Percentiles rank a stretch among this genome's conserved stretches.
These are phyloP conservation scores for Apodemia duryi DNA, from an alignment of 2,888 invertebrate species.

Conservation along the genomic window DNA sequence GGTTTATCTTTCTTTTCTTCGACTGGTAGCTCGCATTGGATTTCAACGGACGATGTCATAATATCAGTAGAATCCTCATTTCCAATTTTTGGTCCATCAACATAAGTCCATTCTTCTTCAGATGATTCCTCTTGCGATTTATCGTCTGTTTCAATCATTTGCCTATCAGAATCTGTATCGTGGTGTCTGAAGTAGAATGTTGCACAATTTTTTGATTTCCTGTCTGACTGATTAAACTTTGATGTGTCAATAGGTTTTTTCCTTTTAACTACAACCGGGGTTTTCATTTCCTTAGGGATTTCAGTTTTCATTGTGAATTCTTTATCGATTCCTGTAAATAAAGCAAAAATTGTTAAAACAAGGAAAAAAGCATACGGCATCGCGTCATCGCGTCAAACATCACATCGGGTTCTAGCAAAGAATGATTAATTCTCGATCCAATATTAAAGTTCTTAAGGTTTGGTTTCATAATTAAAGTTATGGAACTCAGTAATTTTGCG, in stretches of 20 bases:
- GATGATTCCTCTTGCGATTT: constrained; percentile 71
- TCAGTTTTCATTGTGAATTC: constrained; percentile 45
- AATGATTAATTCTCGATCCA: too few relatives aligned
- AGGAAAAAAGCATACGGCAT: too few relatives aligned
- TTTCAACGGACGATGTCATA: constrained; percentile 75
- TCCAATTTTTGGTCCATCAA: constrained; percentile 63
- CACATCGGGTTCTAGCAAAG: too few relatives aligned
- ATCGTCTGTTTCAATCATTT: constrained; percentile 74
- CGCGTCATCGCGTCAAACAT: too few relatives aligned
- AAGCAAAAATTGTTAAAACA: background rate
- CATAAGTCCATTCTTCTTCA: constrained; percentile 83
- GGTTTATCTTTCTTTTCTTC: constrained; percentile 54
- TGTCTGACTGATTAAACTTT: constrained; percentile 84
- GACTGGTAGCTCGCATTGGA: constrained; percentile 64
- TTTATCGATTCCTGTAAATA: constrained; percentile 51
- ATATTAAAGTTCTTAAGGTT: too few relatives aligned
- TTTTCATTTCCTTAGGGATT: constrained; percentile 48
- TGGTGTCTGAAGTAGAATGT: constrained; percentile 92
- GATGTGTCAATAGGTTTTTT: constrained; percentile 79
- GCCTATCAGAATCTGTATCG: constrained; percentile 91
- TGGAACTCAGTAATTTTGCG: too few relatives aligned
- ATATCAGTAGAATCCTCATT: constrained; percentile 70
- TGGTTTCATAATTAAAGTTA: too few relatives aligned
- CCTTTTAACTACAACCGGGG: constrained; percentile 70
- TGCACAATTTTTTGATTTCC: constrained; percentile 89